Evolutionary conservation across 2,113 vertebrate genomes (phyloP), one percentile per base, ranked within the genome.

Genomic region (Sorex fumeus): DNA sequence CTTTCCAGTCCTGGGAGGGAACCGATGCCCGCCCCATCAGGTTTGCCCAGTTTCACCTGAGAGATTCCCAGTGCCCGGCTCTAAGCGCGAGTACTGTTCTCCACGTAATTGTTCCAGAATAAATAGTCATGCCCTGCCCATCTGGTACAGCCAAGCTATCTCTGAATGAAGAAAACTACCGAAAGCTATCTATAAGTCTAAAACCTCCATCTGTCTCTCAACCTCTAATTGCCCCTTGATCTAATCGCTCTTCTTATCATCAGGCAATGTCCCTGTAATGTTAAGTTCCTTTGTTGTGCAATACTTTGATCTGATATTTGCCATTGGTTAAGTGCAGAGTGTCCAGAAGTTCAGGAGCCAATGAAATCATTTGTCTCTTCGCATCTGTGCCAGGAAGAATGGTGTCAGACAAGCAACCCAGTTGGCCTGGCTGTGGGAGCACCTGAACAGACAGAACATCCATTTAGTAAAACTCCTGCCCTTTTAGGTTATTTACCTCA

Each of bases 251-350:
- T 87, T 89, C 36, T 93, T 84, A 60, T 60, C 36, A 62, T 72
- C 86, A 71, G 40, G 23, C 43, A 81, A 6, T 84, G 23, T 27
- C 19, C 53, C 43, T 28, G 95, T 92, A 78, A 78, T 85, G 57
- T 67, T 84, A 57, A 91, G 25, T 91, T 91, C 60, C 43, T 93
- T 92, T 84, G 75, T 86, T 91, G 23, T 87, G 1, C 13, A 77
- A 28, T 90, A 72, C 66, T 93, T 91, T 84, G 43, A 86, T 87
- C 10, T 93, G 78, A 79, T 89, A 74, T 77, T 88, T 94, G 32
- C 5, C 75, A 60, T 53, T 71, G 43, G 18, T 91, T 91, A 60
- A 28, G 4, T 84, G 21, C 50, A 71, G 72, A 60, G 53, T 53
- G 18, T 87, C 75, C 32, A 50, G 91, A 90, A 57, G 28, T 0